Percentiles rank a stretch among this genome's conserved stretches.
Conservation (phyloP, 2,888 invertebrate genomes). For the Hyposoter dolosus region DNA sequence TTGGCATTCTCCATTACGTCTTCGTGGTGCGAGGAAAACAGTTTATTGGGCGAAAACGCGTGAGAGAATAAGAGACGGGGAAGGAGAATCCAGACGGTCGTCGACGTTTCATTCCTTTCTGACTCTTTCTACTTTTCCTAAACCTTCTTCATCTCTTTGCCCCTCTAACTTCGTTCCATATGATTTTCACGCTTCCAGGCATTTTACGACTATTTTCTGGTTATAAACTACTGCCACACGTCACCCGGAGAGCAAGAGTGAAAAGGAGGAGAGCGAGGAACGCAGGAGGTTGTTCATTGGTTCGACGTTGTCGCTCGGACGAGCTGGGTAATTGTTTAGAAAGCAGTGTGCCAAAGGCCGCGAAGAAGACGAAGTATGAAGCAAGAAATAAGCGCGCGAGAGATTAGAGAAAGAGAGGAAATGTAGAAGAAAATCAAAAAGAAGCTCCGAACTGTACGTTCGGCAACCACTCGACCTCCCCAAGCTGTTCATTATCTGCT, state of each 20-base stretch:
- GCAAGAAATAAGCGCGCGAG: slow-evolving; percentile 5
- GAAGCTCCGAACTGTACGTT: slow-evolving; percentile 36
- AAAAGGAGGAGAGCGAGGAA: slow-evolving; percentile 10
- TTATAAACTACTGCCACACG: slow-evolving; percentile 70
- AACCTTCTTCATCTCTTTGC: background rate
- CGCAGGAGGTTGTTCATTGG: background rate
- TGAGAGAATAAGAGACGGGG: background rate
- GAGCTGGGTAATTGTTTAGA: slow-evolving; percentile 66
- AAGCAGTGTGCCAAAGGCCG: slow-evolving; percentile 45
- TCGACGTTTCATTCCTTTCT: slow-evolving; percentile 42
- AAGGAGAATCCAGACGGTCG: slow-evolving; percentile 39
- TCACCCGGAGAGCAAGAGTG: background rate
- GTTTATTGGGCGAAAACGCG: slow-evolving; percentile 41
- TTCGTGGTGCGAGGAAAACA: slow-evolving; percentile 56
- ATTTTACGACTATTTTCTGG: slow-evolving; percentile 71
- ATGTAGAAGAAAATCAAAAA: slow-evolving; percentile 4
- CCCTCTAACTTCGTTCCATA: slow-evolving; percentile 28
- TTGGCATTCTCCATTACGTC: slow-evolving; percentile 57
- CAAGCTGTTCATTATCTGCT: background rate
- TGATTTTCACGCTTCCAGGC: slow-evolving; percentile 52
- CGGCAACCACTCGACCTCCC: slow-evolving; percentile 28
- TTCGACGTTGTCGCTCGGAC: slow-evolving; percentile 42
- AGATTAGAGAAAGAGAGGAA: background rate
- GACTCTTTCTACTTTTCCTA: slow-evolving; percentile 24
- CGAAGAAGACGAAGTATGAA: slow-evolving; percentile 1